These are phyloP conservation scores for Panthera tigris DNA, from an alignment of 2,113 vertebrate species.

Conservation along the genomic window DNA sequence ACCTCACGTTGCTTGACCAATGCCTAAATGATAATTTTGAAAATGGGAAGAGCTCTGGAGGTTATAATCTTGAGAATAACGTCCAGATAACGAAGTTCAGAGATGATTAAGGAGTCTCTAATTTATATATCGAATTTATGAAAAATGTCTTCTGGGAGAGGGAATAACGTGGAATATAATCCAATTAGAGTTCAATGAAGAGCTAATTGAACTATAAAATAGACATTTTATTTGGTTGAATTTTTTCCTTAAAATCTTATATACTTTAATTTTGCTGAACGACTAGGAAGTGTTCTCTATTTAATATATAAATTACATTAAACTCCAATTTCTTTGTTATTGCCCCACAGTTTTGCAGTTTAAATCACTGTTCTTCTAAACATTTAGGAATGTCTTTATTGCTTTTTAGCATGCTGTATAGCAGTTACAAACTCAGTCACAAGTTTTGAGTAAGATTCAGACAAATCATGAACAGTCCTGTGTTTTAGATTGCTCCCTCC, in stretches of 20 bases:
- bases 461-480: neutral
- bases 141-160: neutral
- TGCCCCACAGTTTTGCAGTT: neutral
- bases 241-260: slow-evolving; percentile 58
- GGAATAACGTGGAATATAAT: neutral
- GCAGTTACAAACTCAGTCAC: neutral
- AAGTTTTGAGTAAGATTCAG: slow-evolving; percentile 11
- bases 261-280: slow-evolving; percentile 66
- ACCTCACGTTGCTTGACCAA: neutral
- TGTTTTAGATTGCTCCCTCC: neutral
- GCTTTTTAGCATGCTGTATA: neutral
- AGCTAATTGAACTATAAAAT: slow-evolving; percentile 55
- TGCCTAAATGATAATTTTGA: neutral
- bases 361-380: slow-evolving; percentile 32
- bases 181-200: slow-evolving; percentile 36
- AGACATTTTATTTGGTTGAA: slow-evolving; percentile 57
- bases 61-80: neutral
- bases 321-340: slow-evolving; percentile 16
- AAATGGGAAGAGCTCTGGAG: neutral
- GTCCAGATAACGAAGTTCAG: neutral
- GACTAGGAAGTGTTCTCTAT: neutral
- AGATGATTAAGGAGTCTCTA: neutral
- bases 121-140: neutral
- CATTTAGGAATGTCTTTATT: neutral
- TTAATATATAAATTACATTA: slow-evolving; percentile 33